Evolutionary conservation across 2,888 invertebrate genomes (phyloP), one percentile per base, ranked within the genome.

Genomic region (Eremobia ochroleuca): DNA sequence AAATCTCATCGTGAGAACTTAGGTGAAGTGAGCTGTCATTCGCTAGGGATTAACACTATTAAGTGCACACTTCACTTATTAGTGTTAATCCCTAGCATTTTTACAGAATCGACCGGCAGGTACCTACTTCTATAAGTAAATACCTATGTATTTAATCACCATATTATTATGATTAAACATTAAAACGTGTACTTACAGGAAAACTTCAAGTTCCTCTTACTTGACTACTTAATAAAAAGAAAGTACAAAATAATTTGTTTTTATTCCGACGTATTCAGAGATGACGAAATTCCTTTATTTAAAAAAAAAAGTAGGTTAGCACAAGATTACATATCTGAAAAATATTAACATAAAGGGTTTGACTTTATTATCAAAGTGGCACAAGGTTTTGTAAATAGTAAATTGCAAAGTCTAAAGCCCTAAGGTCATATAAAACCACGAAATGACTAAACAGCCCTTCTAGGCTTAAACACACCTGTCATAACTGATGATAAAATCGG

Each of bases 151-250:
- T 31, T 34, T 66, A 59, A 77, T 61, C 13, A 55, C 55, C 21
- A 34, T 62, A 62, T 31, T 46, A 72, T 83, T 66, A 71, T 31
- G 55, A 72, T 83, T 66, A 71, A 66, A 64, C 31, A 43, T 62
- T 58, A 68, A 70, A 58, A 76, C 25, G 43, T 61, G 28, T 61
- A 70, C 52, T 25, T n/a, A 55, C 52, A 66, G 65, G 43, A 43
- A 72, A 85, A 73, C 46, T 52, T 69, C 37, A 81, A 74, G 76
- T 74, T 82, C 62, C 66, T 77, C 77, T 76, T 76, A 80, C 76
- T 68, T 74, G 55, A 66, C 52, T 76, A 34, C 21, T 15, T 65
- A 58, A 31, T 59, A 67, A 67, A 81, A 81, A 61, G 66, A 87
- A 87, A 84, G 76, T 79, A 73, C 25, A 49, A 34, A 21, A 78